Conservation (phyloP, 2,113 vertebrate genomes). For the Alaudala cheleensis region DNA sequence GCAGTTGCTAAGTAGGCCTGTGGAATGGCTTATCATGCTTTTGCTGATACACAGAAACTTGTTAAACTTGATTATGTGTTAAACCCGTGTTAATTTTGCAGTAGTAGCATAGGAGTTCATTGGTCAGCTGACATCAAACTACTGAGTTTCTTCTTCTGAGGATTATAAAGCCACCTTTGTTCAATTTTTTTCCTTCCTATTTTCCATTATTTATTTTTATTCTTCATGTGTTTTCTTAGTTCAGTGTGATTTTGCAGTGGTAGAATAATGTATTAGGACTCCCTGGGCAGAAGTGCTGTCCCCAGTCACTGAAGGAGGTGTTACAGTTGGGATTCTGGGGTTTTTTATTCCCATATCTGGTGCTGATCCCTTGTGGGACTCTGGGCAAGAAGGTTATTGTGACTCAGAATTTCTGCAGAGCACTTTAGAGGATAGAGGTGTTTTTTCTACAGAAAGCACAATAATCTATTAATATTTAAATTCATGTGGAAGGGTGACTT, state of each 20-base stretch:
- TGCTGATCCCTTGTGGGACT: not conserved
- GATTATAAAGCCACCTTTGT: not conserved
- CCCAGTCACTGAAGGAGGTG: not conserved
- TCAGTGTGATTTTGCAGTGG: not conserved
- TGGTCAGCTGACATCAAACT: not conserved
- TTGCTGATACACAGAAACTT: not conserved
- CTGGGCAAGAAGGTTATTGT: not conserved
- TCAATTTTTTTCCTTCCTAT: not conserved
- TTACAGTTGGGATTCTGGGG: not conserved
- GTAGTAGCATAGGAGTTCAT: not conserved
- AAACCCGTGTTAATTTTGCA: not conserved
- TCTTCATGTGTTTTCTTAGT: not conserved
- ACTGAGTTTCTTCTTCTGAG: not conserved
- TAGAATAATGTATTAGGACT: not conserved
- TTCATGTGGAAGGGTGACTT: not conserved
- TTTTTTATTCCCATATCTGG: not conserved
- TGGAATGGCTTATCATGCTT: not conserved
- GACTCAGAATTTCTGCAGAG: not conserved
- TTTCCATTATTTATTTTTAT: not conserved
- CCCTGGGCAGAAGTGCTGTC: not conserved
- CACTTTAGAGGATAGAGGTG: not conserved
- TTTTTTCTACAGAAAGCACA: not conserved
- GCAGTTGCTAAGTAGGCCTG: not conserved
- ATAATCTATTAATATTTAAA: constrained; percentile 5
- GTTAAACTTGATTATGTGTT: not conserved